Percentiles rank a stretch among this genome's conserved stretches.
phyloP scores from a whole-genome alignment of 2,113 vertebrate genomes.

The Callipepla californica region DNA sequence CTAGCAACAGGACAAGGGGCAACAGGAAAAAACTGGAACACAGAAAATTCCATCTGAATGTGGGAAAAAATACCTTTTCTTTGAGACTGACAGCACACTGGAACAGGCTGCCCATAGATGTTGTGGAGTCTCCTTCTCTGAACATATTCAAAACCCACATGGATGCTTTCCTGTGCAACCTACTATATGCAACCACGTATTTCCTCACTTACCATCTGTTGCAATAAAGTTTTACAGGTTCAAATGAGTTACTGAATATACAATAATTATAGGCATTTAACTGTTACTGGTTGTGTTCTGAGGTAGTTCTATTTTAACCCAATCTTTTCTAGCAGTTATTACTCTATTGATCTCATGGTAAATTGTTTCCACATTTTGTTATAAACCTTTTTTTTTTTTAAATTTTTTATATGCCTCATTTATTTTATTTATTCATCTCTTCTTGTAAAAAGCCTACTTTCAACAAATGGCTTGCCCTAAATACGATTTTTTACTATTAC shows the following conservation, averaged over 20 bases:
- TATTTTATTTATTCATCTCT: neutral
- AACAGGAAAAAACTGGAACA: neutral
- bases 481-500: neutral
- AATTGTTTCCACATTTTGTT: neutral
- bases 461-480: neutral
- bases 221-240: neutral
- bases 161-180: neutral
- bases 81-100: neutral
- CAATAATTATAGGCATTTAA: rapidly evolving
- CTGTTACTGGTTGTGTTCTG: neutral
- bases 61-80: neutral
- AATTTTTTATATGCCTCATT: neutral
- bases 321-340: neutral
- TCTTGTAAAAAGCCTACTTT: neutral
- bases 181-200: neutral
- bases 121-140: neutral
- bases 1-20: neutral
- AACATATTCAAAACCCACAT: neutral
- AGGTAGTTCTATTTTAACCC: neutral
- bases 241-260: neutral
- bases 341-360: neutral
- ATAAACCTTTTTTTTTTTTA: neutral
- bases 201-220: neutral
- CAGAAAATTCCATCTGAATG: neutral
- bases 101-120: neutral